A percentile compares a stretch with the other conserved stretches of the same genome.
These are phyloP conservation scores for Chironomus tepperi DNA, from an alignment of 1,140 invertebrate species.

Conservation along the genomic window DNA sequence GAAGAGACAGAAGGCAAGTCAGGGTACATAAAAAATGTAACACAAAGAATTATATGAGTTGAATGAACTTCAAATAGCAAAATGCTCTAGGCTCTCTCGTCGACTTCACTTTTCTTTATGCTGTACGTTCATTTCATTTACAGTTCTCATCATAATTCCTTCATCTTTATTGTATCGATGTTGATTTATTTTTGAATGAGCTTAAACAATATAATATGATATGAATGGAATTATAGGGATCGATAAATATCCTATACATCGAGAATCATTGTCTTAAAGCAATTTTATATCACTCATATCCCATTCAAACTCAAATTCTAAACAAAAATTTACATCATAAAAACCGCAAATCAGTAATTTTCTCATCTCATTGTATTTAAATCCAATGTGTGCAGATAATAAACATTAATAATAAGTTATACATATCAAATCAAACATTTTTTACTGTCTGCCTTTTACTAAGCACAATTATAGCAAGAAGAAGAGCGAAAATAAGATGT, in stretches of 20 bases:
- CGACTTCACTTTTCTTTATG: too few species aligned
- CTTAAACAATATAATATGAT: neutral
- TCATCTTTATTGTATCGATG: neutral
- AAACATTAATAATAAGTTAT: slow-evolving; percentile 7
- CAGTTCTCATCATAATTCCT: neutral
- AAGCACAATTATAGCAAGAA: neutral
- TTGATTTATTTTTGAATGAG: neutral
- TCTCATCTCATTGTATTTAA: neutral
- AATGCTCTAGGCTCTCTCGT: too few species aligned
- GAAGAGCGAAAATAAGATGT: neutral
- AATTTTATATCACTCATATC: neutral
- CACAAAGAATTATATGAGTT: too few species aligned
- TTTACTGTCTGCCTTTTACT: neutral
- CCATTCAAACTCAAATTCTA: neutral
- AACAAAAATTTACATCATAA: neutral
- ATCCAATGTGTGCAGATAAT: neutral
- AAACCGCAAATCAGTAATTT: neutral
- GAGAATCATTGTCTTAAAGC: neutral
- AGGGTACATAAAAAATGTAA: neutral
- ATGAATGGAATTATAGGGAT: neutral
- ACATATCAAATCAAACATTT: neutral
- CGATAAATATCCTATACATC: neutral
- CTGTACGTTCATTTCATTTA: neutral
- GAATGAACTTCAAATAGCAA: too few species aligned
- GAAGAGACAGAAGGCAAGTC: neutral